Evolutionary conservation across 1,140 invertebrate genomes (phyloP), one percentile per base, ranked within the genome.

Genomic region (Musca vetustissima): DNA sequence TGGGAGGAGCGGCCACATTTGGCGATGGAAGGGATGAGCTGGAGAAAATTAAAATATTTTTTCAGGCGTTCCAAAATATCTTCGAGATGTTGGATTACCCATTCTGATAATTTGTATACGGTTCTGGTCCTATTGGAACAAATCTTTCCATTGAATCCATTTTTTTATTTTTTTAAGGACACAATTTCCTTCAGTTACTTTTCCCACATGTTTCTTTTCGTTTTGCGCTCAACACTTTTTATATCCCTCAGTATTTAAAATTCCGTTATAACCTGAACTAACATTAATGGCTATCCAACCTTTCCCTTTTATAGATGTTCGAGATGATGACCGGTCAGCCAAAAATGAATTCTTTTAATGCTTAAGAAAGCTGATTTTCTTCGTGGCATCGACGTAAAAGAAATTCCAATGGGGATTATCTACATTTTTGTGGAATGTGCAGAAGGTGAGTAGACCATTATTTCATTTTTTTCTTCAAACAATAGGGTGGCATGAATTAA

Each of bases 321-420:
- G 28, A 4, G 49, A 52, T 22, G 28, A 36, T 61, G n/a, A 17
- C 28, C 32, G 25, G 4, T 17, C 57, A 61, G 32, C 19, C 11
- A 13, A 43, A 43, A 43, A n/a, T n/a, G n/a, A n/a, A n/a, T n/a
- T n/a, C n/a, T n/a, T n/a, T n/a, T 43, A 61, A 21, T 64, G 0
- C 14, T 22, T 48, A 48, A 47, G 61, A 64, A n/a, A 49, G n/a
- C 24, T 15, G 22, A 11, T 43, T 43, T 43, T 43, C 13, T 4
- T 43, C 28, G 3, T 32, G 3, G 28, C 28, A 3, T 43, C 11
- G 36, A 13, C 36, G 36, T 43, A 43, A 43, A 43, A 43, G 36
- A 43, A 7, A 43, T 61, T 19, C 57, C 57, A 61, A 61, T 28
- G 57, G 36, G 57, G 57, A 61, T 61, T 61, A 61, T 17, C 17